Evolutionary conservation across 2,888 invertebrate genomes (phyloP), one percentile per base, ranked within the genome.

Genomic region (Nymphalis c-album): DNA sequence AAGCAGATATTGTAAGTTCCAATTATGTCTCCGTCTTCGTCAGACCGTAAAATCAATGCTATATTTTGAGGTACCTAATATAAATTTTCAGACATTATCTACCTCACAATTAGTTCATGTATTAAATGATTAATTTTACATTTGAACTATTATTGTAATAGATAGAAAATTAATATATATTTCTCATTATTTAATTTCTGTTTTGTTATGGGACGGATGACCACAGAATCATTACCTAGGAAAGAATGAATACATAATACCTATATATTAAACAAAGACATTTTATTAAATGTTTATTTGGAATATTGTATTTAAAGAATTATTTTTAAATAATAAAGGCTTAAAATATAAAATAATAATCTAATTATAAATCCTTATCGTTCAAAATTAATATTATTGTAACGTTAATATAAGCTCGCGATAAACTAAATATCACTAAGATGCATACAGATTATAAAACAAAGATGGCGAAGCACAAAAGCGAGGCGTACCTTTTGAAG

Each of bases 401-500:
- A 45, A 53, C 18, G 50, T 66, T 47, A 55, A 66, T 31, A 62
- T 22, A 31, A 60, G 20, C n/a, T 8, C 35, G 26, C 47, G 20
- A 40, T 45, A 66, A 16, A 55, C 17, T 60, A 35, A 65, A 65
- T 40, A 60, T 67, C 35, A 48, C 57, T 57, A 57, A 17, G 47
- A 61, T 62, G 26, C 26, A 48, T 62, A 61, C 51, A 64, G 64
- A 64, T 64, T 64, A 60, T 51, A 60, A 64, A 64, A 64, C 64
- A 64, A 64, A 64, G 60, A 64, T 60, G 64, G 64, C 50, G 40
- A 40, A 45, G 26, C 45, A 60, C 60, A 60, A 64, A 64, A 64
- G 59, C 64, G 59, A 51, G 31, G 59, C 64, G 64, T 60, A 64
- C 51, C 64, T 64, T 64, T 64, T 64, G 60, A 60, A 59, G 64